A percentile compares a stretch with the other conserved stretches of the same genome.
Conservation (phyloP, 2,888 invertebrate species). For the Cerastoderma edule region DNA sequence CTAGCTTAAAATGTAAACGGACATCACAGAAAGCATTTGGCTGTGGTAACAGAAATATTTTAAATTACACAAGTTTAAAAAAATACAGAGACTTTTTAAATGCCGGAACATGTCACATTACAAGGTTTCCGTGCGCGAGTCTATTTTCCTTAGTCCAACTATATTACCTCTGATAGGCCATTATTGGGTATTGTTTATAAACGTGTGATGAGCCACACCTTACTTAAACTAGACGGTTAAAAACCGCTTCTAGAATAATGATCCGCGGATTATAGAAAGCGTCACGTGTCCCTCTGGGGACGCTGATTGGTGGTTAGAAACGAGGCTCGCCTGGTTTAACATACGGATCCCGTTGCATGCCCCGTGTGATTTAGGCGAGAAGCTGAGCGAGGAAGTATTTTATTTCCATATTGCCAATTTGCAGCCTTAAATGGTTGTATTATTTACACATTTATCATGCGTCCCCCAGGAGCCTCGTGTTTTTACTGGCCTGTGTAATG, state of each 20-base stretch:
- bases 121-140: constrained; percentile 11
- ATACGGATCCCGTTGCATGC: constrained; percentile 25
- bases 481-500: not conserved
- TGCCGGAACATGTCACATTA: too few species aligned
- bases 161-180: constrained; percentile 14
- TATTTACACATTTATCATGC: constrained; percentile 51
- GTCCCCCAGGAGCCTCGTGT: constrained; percentile 16
- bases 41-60: too few species aligned
- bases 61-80: too few species aligned
- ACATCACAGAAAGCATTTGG: too few species aligned
- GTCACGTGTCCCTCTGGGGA: constrained; percentile 11
- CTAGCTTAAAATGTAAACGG: too few species aligned
- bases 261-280: constrained; percentile 24
- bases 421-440: constrained; percentile 45
- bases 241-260: constrained; percentile 30
- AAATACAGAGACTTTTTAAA: too few species aligned
- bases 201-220: constrained; percentile 21
- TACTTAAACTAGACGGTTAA: constrained; percentile 23
- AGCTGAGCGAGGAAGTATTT: constrained; percentile 13
- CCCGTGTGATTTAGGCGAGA: constrained; percentile 10
- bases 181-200: constrained; percentile 24
- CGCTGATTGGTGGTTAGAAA: constrained; percentile 6
- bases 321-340: constrained; percentile 1
- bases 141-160: constrained; percentile 2
- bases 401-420: constrained; percentile 44